Conservation (phyloP, 2,113 vertebrate species). For the Elephantulus edwardii region DNA sequence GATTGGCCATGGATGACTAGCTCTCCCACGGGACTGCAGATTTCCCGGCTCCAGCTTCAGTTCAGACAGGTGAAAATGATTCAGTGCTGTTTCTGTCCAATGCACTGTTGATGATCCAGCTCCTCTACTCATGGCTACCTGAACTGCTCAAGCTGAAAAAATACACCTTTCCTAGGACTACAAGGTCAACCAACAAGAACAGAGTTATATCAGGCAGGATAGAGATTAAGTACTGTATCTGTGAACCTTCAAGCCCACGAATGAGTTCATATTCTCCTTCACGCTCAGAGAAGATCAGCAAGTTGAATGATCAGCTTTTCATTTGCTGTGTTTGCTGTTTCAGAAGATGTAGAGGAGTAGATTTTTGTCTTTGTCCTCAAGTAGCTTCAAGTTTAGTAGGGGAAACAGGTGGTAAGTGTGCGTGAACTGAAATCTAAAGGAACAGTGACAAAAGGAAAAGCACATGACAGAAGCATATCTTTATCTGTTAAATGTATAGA, state of each 20-base stretch:
- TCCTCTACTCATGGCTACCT: slow-evolving; percentile 55
- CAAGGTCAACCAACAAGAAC: slow-evolving; percentile 69
- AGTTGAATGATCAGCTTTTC: slow-evolving; percentile 34
- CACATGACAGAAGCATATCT: neutral
- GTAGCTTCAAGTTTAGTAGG: slow-evolving; percentile 21
- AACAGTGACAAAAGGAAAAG: neutral
- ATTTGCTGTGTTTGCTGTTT: neutral
- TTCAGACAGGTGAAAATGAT: slow-evolving; percentile 52
- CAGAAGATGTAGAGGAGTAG: neutral
- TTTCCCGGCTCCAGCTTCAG: slow-evolving; percentile 12
- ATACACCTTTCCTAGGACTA: slow-evolving; percentile 60
- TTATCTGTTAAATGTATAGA: neutral
- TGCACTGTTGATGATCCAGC: slow-evolving; percentile 59
- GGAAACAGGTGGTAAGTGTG: neutral
- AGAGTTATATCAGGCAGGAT: slow-evolving; percentile 53
- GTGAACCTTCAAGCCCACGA: slow-evolving; percentile 44
- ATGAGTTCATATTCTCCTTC: slow-evolving; percentile 42
- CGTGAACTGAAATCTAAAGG: neutral
- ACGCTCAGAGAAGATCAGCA: slow-evolving; percentile 13
- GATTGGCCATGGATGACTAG: slow-evolving; percentile 50
- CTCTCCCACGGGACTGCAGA: neutral
- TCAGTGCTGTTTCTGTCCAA: slow-evolving; percentile 62
- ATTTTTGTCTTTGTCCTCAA: neutral
- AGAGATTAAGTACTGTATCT: slow-evolving; percentile 54
- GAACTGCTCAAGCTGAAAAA: slow-evolving; percentile 70